Evolutionary conservation across 2,113 vertebrate genomes (phyloP).

Genomic region (Hyperoodon ampullatus): DNA sequence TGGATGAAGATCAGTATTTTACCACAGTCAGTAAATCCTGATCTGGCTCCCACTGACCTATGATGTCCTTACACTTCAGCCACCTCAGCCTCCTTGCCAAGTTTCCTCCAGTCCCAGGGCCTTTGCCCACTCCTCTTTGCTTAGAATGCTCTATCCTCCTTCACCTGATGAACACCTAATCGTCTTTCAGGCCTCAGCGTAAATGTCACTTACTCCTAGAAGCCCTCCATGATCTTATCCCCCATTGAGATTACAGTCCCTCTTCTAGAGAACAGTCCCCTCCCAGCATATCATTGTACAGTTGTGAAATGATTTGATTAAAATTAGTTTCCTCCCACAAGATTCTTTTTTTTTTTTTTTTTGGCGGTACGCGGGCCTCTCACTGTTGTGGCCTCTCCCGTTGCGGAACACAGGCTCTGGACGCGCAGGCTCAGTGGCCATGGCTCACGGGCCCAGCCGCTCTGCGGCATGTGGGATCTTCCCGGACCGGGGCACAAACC

Average conservation of each 20-base stretch:
- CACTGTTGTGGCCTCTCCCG: no score
- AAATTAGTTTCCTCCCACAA: not conserved
- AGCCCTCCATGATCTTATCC: not conserved
- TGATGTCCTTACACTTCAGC: not conserved
- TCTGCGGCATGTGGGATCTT: no score
- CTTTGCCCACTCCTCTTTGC: not conserved
- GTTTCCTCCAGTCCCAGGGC: not conserved
- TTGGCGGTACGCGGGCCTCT: no score
- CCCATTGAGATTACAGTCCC: not conserved
- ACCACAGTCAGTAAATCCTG: accelerated
- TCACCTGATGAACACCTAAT: not conserved
- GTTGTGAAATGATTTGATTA: not conserved
- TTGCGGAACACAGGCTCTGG: no score
- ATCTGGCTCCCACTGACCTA: not conserved
- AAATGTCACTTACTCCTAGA: not conserved
- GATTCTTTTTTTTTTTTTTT: not conserved
- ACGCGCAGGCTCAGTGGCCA: no score
- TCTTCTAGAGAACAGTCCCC: not conserved
- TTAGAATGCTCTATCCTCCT: not conserved
- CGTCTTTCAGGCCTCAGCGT: not conserved
- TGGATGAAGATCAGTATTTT: not conserved
- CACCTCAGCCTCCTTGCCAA: not conserved
- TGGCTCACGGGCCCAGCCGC: no score
- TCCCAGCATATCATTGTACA: not conserved
- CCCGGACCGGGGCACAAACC: no score